Percentiles rank a stretch among this genome's conserved stretches.
These are phyloP conservation scores for Brachyistius frenatus DNA, from an alignment of 2,113 vertebrate species.

Conservation along the genomic window DNA sequence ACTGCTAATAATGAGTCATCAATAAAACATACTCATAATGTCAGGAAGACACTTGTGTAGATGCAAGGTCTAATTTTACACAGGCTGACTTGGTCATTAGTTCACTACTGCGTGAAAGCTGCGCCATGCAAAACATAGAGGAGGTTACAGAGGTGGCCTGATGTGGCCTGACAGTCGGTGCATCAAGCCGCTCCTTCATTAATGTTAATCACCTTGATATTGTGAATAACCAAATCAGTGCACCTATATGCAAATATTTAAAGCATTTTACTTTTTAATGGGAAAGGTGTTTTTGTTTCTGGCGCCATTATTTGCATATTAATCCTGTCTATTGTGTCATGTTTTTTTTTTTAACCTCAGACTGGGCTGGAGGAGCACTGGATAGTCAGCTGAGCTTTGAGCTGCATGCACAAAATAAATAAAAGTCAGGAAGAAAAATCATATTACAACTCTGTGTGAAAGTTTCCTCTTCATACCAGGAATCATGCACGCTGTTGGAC, in stretches of 20 bases:
- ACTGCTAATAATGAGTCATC: slow-evolving; percentile 86
- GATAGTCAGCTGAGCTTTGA: slow-evolving; percentile 10
- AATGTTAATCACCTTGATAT: slow-evolving; percentile 80
- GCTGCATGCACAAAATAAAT: neutral
- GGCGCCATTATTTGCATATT: slow-evolving; percentile 62
- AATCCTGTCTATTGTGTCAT: slow-evolving; percentile 52
- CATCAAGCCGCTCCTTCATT: slow-evolving; percentile 77
- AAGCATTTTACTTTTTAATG: slow-evolving; percentile 78
- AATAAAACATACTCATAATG: slow-evolving; percentile 88
- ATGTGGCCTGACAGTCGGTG: slow-evolving; percentile 77
- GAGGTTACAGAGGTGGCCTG: slow-evolving; percentile 70
- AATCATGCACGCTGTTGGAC: slow-evolving; percentile 45
- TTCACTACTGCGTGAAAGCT: slow-evolving; percentile 78
- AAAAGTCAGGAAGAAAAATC: slow-evolving; percentile 13
- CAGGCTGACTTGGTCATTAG: slow-evolving; percentile 79
- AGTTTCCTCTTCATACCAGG: slow-evolving; percentile 54
- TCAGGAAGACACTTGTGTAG: slow-evolving; percentile 81
- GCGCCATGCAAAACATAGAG: slow-evolving; percentile 66
- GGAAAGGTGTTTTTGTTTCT: slow-evolving; percentile 71
- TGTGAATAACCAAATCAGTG: slow-evolving; percentile 64
- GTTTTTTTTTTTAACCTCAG: slow-evolving; percentile 42
- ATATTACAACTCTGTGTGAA: slow-evolving; percentile 36
- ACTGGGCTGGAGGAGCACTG: slow-evolving; percentile 9
- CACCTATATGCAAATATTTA: slow-evolving; percentile 79
- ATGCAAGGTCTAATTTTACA: slow-evolving; percentile 83